Conservation (phyloP, 2,888 invertebrate species). For the Dorcus hopei region DNA sequence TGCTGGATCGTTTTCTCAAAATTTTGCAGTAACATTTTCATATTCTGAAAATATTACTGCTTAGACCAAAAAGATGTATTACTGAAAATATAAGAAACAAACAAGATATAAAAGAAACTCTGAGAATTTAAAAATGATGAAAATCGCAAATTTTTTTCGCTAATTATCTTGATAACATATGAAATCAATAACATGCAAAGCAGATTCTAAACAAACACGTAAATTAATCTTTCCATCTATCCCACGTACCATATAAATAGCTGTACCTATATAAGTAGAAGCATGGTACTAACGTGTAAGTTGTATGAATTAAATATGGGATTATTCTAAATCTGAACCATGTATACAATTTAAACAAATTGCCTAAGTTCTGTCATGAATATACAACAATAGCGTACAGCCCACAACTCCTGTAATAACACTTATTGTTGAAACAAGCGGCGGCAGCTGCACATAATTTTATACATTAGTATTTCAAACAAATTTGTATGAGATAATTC, state of each 20-base stretch:
- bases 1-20: too few species aligned
- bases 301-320: background rate
- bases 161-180: too few species aligned
- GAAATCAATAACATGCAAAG: too few species aligned
- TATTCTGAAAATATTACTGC: too few species aligned
- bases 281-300: background rate
- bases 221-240: background rate
- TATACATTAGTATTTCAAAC: background rate
- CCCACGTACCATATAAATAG: slow-evolving; percentile 7
- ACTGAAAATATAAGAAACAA: too few species aligned
- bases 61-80: too few species aligned
- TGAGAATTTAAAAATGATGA: too few species aligned
- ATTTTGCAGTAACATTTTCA: too few species aligned
- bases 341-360: slow-evolving; percentile 18
- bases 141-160: too few species aligned
- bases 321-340: slow-evolving; percentile 14
- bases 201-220: too few species aligned
- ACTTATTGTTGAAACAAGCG: background rate
- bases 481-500: background rate
- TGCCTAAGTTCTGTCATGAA: slow-evolving; percentile 19
- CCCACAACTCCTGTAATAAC: slow-evolving; percentile 1
- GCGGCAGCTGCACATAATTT: background rate
- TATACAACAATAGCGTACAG: slow-evolving; percentile 13
- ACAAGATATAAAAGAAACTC: too few species aligned
- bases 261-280: slow-evolving; percentile 1